Conservation (phyloP, 2,797 vertebrate species). For the Xyrichtys novacula region DNA sequence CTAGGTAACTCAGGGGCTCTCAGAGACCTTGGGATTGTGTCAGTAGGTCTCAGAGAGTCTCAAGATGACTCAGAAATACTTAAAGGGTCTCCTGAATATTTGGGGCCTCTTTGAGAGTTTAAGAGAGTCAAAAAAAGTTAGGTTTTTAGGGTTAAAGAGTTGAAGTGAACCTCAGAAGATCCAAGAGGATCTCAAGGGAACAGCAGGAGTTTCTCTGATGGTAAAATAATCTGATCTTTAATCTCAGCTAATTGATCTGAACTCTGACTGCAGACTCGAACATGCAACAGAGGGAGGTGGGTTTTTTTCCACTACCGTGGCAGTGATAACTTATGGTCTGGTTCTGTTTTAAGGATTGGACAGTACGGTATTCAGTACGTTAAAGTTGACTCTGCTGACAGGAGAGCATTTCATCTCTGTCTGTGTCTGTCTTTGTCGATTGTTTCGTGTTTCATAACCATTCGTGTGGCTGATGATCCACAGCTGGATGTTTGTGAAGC, state of each 20-base stretch:
- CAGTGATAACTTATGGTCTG: slow-evolving; percentile 34
- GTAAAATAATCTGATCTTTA: slow-evolving; percentile 54
- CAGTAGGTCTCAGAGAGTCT: slow-evolving; percentile 10
- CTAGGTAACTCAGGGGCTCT: too few species aligned
- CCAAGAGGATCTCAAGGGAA: slow-evolving; percentile 48
- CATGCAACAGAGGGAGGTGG: slow-evolving; percentile 31
- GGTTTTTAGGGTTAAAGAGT: too few species aligned
- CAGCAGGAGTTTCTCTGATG: slow-evolving; percentile 26
- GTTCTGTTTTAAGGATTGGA: slow-evolving; percentile 39
- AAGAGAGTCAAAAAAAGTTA: too few species aligned
- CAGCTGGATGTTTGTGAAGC: slow-evolving; percentile 59
- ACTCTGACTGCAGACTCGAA: slow-evolving; percentile 60
- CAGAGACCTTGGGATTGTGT: background rate
- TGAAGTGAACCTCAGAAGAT: too few species aligned
- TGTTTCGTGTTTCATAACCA: slow-evolving; percentile 57
- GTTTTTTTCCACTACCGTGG: too few species aligned
- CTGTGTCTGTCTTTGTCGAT: slow-evolving; percentile 6
- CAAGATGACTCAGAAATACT: background rate
- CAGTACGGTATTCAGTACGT: too few species aligned
- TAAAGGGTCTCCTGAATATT: too few species aligned
- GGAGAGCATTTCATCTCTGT: background rate
- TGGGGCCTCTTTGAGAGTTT: too few species aligned
- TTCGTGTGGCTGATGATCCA: slow-evolving; percentile 30
- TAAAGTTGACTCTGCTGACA: slow-evolving; percentile 16
- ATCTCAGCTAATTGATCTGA: slow-evolving; percentile 43